A percentile compares a stretch with the other conserved stretches of the same genome.
Evolutionary conservation across 2,888 invertebrate genomes (phyloP).

Genomic region (Penaeus monodon): DNA sequence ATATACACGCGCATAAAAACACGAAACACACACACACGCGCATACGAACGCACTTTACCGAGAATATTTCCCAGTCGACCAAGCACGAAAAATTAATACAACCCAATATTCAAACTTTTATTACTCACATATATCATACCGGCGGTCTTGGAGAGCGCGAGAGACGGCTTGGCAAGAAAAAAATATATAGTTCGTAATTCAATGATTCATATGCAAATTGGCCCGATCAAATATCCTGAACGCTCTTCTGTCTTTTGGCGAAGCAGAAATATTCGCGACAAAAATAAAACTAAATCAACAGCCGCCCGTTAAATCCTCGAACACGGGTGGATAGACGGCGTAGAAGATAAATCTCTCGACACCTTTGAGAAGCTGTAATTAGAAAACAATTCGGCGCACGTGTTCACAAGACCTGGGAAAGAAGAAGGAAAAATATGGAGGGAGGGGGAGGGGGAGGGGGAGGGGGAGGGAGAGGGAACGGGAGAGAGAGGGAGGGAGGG

Average conservation of each 20-base stretch:
- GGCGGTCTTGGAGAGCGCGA: slow-evolving; percentile 18
- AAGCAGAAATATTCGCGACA: slow-evolving; percentile 23
- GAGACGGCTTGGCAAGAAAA: slow-evolving; percentile 11
- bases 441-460: not conserved
- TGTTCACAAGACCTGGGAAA: not conserved
- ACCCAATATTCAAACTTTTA: slow-evolving; percentile 27
- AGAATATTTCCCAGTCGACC: slow-evolving; percentile 25
- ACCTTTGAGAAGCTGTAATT: too few relatives aligned
- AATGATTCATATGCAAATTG: slow-evolving; percentile 43
- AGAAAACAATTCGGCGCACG: too few relatives aligned
- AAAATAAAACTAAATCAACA: not conserved
- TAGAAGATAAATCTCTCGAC: too few relatives aligned
- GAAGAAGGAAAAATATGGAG: not conserved
- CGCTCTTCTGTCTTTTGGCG: slow-evolving; percentile 32
- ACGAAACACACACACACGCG: not conserved
- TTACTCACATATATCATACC: slow-evolving; percentile 27
- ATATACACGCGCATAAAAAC: not conserved
- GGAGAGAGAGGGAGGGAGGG: not conserved
- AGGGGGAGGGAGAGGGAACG: not conserved
- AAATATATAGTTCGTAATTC: slow-evolving; percentile 39
- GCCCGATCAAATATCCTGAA: slow-evolving; percentile 30
- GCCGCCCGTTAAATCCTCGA: not conserved
- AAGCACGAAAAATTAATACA: slow-evolving; percentile 30
- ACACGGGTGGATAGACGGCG: slow-evolving; percentile 5
- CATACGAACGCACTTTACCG: not conserved